A percentile compares a stretch with the other conserved stretches of the same genome.
phyloP scores from a whole-genome alignment of 2,113 vertebrate species.

The Anas platyrhynchos region DNA sequence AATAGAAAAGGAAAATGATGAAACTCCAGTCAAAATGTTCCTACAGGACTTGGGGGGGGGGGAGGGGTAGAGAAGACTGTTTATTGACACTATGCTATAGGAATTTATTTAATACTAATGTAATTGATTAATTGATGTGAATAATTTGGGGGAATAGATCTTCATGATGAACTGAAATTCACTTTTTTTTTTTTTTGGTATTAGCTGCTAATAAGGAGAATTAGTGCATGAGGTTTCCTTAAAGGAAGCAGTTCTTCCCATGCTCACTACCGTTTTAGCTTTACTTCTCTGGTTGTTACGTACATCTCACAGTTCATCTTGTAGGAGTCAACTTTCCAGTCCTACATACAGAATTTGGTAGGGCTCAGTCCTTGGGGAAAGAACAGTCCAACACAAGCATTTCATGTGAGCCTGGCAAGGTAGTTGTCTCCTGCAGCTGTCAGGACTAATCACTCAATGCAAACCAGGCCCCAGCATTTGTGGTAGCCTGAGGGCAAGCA shows the following conservation, averaged over 20 bases:
- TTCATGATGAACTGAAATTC: background rate
- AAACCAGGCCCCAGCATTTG: conserved; percentile 46
- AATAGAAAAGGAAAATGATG: background rate
- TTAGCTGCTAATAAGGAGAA: background rate
- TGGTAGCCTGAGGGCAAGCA: conserved; percentile 50
- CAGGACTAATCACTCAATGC: conserved; percentile 35
- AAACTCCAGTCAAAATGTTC: background rate
- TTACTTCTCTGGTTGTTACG: background rate
- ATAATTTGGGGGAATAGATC: background rate
- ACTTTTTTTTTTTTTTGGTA: too few species aligned
- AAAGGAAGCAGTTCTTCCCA: background rate
- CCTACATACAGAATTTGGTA: background rate
- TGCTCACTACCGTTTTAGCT: background rate
- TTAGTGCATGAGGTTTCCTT: background rate
- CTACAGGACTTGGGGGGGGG: background rate
- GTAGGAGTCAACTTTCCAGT: background rate
- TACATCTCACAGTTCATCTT: background rate
- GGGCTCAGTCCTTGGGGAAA: conserved; percentile 18
- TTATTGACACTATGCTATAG: background rate
- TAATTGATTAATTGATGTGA: background rate
- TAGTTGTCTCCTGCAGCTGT: conserved; percentile 47
- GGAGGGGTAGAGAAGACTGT: background rate
- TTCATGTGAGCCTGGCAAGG: conserved; percentile 45
- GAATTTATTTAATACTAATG: background rate
- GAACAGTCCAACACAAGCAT: background rate